These are phyloP conservation scores for Machimus rusticus DNA, from an alignment of 2,888 invertebrate genomes.

Conservation along the genomic window DNA sequence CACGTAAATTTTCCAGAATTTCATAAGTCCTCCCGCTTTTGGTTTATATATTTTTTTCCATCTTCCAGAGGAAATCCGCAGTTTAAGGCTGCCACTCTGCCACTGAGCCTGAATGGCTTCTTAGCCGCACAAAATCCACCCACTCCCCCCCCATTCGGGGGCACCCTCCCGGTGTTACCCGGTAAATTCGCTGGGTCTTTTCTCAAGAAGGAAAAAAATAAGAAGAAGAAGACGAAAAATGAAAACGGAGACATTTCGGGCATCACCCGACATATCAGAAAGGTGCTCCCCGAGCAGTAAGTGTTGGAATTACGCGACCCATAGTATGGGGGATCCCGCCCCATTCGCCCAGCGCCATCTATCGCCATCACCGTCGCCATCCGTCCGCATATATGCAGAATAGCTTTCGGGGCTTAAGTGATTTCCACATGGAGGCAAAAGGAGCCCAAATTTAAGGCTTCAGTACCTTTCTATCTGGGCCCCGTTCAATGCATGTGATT, in stretches of 20 bases:
- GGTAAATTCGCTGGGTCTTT: background rate
- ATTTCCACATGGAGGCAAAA: constrained; percentile 36
- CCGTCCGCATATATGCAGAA: constrained; percentile 36
- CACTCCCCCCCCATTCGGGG: background rate
- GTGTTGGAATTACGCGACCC: constrained; percentile 24
- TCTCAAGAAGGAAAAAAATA: background rate
- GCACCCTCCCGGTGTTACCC: background rate
- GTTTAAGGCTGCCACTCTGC: constrained; percentile 32
- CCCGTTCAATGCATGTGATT: constrained; percentile 28
- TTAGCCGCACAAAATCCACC: background rate
- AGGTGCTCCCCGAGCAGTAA: background rate
- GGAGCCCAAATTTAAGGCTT: constrained; percentile 34
- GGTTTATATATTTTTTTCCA: constrained; percentile 19
- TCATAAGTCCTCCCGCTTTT: constrained; percentile 34
- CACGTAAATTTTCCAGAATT: constrained; percentile 40
- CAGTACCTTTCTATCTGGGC: constrained; percentile 35
- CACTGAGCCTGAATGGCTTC: constrained; percentile 7
- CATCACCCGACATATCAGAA: constrained; percentile 23
- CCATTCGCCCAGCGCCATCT: background rate
- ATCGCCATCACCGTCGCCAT: constrained; percentile 8
- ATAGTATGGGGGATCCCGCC: background rate
- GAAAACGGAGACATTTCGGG: constrained; percentile 30
- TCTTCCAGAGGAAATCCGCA: constrained; percentile 40
- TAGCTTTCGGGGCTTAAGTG: constrained; percentile 38
- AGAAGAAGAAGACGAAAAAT: background rate